Evolutionary conservation across 2,113 vertebrate species (phyloP).

Genomic region (Morphnarchus princeps): DNA sequence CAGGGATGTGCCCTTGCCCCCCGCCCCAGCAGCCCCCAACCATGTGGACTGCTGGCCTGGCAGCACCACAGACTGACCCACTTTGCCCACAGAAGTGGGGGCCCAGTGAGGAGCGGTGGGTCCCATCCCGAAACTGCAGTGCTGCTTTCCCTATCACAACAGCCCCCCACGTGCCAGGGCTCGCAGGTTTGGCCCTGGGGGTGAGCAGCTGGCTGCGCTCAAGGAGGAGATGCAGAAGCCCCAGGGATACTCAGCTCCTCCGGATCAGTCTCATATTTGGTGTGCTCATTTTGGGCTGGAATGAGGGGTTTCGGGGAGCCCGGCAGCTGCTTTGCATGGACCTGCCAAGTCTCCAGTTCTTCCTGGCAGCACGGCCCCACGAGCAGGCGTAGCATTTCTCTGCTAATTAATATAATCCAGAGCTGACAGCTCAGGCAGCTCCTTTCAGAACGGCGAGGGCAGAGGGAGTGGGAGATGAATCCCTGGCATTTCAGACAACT

Average conservation of each 20-base stretch:
- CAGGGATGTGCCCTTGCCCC: neutral
- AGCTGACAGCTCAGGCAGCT: conserved; percentile 23
- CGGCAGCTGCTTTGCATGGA: neutral
- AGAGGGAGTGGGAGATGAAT: neutral
- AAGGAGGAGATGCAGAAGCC: neutral
- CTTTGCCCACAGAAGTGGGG: neutral
- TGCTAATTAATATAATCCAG: conserved; percentile 47
- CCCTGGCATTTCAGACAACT: conserved; percentile 15
- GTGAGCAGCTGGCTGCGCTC: accelerated
- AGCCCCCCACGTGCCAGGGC: accelerated
- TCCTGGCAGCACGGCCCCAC: neutral
- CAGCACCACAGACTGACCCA: neutral
- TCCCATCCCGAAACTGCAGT: neutral
- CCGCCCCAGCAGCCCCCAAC: neutral
- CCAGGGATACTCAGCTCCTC: neutral
- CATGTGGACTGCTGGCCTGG: accelerated
- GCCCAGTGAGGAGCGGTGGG: accelerated
- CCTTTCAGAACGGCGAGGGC: neutral
- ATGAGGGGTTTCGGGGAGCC: accelerated
- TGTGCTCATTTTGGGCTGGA: neutral
- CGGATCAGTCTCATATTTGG: neutral
- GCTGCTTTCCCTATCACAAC: neutral
- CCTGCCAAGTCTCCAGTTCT: neutral
- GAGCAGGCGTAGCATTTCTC: neutral
- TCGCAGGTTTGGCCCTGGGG: neutral